Base-by-base conservation (phyloP, 2,888 invertebrate genomes). In the Polydrusus tereticollis region DNA sequence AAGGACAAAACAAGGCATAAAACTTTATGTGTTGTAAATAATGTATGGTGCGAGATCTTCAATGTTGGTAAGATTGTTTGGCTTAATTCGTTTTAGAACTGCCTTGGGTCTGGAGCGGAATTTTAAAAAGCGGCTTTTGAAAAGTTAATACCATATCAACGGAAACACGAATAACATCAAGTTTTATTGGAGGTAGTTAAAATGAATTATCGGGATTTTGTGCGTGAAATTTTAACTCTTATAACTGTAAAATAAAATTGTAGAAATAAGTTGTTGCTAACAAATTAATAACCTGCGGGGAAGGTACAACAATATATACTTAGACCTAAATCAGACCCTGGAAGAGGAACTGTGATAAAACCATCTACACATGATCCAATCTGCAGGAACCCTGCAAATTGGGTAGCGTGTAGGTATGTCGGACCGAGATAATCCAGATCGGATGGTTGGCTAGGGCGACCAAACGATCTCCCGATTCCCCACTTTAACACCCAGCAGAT, bases 11-110 rank as follows among this genome's bases (percentile, higher is more conserved):
- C 70, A 70, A 50, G 59, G 60, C 60, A 65, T 71, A 66, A 66
- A 66, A 71, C 33, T 71, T 71, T 66, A 71, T 71, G 66, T 60
- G n/a, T 66, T 62, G 66, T 71, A 60, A 71, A 71, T 71, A 71
- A 71, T 71, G 66, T 38, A 71, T 70, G 52, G 57, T 23, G 33
- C 8, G 20, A 52, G 23, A 18, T 38, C 29, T 29, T 55, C 29
- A 55, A 29, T 55, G 52, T 58, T 14, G 33, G 21, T 41, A 38
- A 21, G 58, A 58, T 58, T 38, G 41, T 58, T 38, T 58, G 38
- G 38, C 18, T 58, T 58, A 58, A 58, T 58, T 58, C 36, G 38
- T 29, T 55, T 55, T 55, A 55, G 26, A 55, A 55, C 29, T 29
- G 29, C 8, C 16, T 33, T 18, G 29, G 29, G 29, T 29, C 18